Evolutionary conservation across 2,797 vertebrate species (phyloP), one percentile per base, ranked within the genome.

Genomic region (Characodon lateralis): DNA sequence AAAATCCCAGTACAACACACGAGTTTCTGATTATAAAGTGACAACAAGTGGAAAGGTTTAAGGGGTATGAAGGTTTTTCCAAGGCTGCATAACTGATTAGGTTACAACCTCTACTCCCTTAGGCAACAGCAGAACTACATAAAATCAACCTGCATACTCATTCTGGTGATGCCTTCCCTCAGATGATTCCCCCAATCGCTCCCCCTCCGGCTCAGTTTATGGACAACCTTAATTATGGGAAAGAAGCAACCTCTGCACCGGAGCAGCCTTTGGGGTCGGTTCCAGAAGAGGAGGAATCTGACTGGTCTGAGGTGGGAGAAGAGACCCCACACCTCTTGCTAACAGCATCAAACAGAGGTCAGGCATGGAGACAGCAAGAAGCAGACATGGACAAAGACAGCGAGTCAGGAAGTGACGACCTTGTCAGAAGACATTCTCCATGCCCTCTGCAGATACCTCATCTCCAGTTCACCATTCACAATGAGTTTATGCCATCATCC

Each of bases 251-350:
- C 0, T 31, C 80, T 0, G 90, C 74, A 5, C 94, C 94, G 77
- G 94, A 94, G 68, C 94, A 92, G 56, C 41, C 81, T n/a, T 81
- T 96, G 78, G 93, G 95, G 9, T 89, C 94, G 2, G 93, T 96
- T 41, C 94, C 93, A 80, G 95, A 96, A 81, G 95, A 95, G 76
- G 94, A 94, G 76, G 95, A 95, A 74, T 95, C 95, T 5, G 95
- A 96, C 80, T 96, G 95, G 95, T 96, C 95, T 26, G 95, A 96
- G 87, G 85, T 93, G 41, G 94, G 94, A 59, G 95, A 94, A 0
- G 94, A 95, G 51, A 88, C 78, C 18, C 92, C 93, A 13, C 83
- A 73, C n/a, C 91, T 89, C 73, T 66, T 86, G 50, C 48, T 89
- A 39, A 92, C 76, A 26, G 84, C 89, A 43, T 90, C 90, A 9